Percentiles rank a stretch among this genome's conserved stretches.
phyloP scores from a whole-genome alignment of 1,140 invertebrate genomes.

The Magallana angulata region DNA sequence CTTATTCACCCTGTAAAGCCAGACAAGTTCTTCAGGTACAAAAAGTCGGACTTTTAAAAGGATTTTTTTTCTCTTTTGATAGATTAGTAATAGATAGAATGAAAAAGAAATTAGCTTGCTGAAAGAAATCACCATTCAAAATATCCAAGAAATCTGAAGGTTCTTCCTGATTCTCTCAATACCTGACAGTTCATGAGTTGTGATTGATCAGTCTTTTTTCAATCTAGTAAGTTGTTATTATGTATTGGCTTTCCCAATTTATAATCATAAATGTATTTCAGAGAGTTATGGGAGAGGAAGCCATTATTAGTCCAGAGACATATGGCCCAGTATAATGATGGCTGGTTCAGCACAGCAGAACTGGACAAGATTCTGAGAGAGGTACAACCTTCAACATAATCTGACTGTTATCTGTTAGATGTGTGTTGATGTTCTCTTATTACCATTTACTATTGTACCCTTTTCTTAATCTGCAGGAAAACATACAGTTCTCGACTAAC shows the following conservation, averaged over 20 bases:
- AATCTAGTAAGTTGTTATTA: too few species aligned
- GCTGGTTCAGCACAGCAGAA: constrained; percentile 87
- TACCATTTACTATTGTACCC: constrained; percentile 25
- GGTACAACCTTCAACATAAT: constrained; percentile 63
- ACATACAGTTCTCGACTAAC: constrained; percentile 91
- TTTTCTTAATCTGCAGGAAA: constrained; percentile 80
- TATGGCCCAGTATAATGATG: constrained; percentile 85
- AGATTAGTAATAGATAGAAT: background rate
- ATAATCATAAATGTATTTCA: constrained; percentile 49
- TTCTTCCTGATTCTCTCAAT: too few species aligned
- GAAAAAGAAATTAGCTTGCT: too few species aligned
- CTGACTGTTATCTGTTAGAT: background rate
- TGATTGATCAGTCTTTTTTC: background rate
- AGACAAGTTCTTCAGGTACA: constrained; percentile 84
- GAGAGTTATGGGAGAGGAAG: constrained; percentile 88
- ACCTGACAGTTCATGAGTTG: too few species aligned
- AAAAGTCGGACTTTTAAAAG: constrained; percentile 69
- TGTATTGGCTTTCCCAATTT: too few species aligned
- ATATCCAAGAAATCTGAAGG: too few species aligned
- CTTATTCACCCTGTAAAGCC: constrained; percentile 85
- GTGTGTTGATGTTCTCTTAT: background rate
- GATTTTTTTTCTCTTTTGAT: background rate
- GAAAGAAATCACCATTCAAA: too few species aligned
- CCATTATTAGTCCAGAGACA: constrained; percentile 87
- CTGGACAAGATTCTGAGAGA: constrained; percentile 89